Percentiles rank a stretch among this genome's conserved stretches.
These are phyloP conservation scores for Rhadinocentrus ornatus DNA, from an alignment of 2,797 vertebrate genomes.

Conservation along the genomic window DNA sequence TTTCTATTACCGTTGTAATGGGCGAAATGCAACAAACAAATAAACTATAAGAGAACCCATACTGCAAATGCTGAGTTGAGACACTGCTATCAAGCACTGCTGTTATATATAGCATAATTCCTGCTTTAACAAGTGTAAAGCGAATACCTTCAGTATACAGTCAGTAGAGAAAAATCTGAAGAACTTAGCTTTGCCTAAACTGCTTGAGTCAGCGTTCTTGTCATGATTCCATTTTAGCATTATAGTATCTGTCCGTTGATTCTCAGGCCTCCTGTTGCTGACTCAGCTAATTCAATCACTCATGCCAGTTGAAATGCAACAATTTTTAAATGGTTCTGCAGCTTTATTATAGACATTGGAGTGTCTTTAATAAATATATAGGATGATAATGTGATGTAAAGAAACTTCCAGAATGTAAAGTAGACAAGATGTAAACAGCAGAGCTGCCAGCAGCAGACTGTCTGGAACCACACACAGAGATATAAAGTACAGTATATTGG, in stretches of 20 bases:
- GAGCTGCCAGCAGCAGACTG: conserved; percentile 3
- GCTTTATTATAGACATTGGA: conserved; percentile 16
- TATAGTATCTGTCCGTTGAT: neutral
- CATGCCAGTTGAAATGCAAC: conserved; percentile 45
- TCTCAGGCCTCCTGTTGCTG: neutral
- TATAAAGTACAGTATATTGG: conserved; percentile 32
- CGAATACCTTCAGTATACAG: neutral
- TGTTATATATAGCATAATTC: neutral
- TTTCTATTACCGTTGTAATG: conserved; percentile 54
- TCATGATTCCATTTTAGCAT: neutral
- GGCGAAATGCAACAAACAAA: conserved; percentile 41
- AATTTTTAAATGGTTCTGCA: conserved; percentile 27
- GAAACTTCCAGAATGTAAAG: conserved; percentile 14
- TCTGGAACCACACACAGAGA: conserved; percentile 35
- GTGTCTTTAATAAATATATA: neutral
- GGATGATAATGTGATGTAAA: neutral
- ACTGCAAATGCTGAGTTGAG: conserved; percentile 10
- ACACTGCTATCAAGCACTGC: neutral
- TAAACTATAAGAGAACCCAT: conserved; percentile 24
- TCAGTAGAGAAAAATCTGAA: neutral
- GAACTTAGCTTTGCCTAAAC: neutral
- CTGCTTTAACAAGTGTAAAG: neutral
- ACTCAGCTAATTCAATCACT: conserved; percentile 4
- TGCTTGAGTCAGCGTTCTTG: neutral
- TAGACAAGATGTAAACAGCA: conserved; percentile 30